Evolutionary conservation across 1,140 invertebrate genomes (phyloP), one percentile per base, ranked within the genome.

Genomic region (Drosophila lacertosa): DNA sequence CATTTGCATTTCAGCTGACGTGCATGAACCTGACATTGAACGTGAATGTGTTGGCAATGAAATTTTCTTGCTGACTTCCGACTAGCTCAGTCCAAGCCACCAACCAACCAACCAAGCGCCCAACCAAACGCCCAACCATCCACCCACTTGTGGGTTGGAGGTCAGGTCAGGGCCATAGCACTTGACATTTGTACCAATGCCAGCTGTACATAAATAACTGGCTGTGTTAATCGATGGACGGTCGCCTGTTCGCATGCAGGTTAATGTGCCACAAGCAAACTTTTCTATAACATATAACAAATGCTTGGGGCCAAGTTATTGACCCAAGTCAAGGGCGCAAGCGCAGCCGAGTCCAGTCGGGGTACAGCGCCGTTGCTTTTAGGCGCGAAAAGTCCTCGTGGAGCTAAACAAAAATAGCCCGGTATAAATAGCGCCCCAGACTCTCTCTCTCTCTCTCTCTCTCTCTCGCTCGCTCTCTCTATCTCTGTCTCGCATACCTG

Each of bases 301-400:
- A n/a, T 51, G 18, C 18, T 22, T 4, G 2, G 2, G 10, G 44
- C n/a, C 47, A 67, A 64, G 70, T 60, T 81, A 82, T 70, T 82
- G 78, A 82, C 78, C 78, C 51, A 70, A 82, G 69, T 74, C 78
- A 82, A 77, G 78, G 79, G 70, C 74, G 51, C 65, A 64, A 29
- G 16, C 39, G 57, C 45, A 54, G 40, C 35, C 74, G 22, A 20
- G 44, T 69, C 54, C 48, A 74, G 69, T 26, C 20, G 13, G 26
- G 26, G 26, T 9, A 26, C 24, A 26, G 24, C 24, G 24, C 24
- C 4, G 13, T 47, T n/a, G 39, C 53, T 55, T 78, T 78, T 69
- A 54, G 75, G 75, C 75, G 76, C 69, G 76, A 77, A 74, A 73
- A 74, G 39, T 74, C 44, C 54, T 74, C 69, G 65, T 62, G 60